These are phyloP conservation scores for Branchinecta lindahli DNA, from an alignment of 1,140 invertebrate species.

Conservation along the genomic window DNA sequence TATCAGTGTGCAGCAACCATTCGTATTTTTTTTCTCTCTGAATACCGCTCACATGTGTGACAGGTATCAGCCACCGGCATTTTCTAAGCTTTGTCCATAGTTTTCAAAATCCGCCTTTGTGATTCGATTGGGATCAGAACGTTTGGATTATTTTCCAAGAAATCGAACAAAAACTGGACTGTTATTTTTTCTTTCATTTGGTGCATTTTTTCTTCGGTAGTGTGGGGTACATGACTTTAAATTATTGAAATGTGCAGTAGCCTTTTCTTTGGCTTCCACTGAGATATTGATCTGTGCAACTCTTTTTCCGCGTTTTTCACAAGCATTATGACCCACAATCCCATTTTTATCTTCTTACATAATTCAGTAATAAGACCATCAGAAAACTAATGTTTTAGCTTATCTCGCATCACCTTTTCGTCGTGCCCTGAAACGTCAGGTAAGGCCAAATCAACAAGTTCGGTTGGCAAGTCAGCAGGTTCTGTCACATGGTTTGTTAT, in stretches of 20 bases:
- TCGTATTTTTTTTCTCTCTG: conserved; percentile 1
- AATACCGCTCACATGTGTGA: background rate
- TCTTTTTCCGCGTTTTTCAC: conserved; percentile 5
- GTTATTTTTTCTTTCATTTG: too few species aligned
- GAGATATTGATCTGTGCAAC: background rate
- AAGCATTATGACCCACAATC: background rate
- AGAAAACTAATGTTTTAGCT: background rate
- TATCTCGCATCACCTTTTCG: conserved; percentile 8
- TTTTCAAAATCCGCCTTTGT: conserved; percentile 5
- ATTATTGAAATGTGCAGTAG: background rate
- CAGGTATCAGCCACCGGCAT: conserved; percentile 7
- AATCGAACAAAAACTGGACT: conserved; percentile 5
- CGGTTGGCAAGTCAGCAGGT: background rate
- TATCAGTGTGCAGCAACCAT: conserved; percentile 1
- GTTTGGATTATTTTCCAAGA: conserved; percentile 1
- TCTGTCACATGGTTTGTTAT: background rate
- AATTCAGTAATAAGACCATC: conserved; percentile 5
- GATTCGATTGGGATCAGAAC: background rate
- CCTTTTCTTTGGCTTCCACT: background rate
- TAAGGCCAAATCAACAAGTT: background rate
- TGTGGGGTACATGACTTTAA: conserved; percentile 1
- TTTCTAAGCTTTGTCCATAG: background rate
- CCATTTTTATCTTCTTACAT: conserved; percentile 9
- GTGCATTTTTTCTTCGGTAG: background rate
- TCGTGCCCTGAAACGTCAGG: background rate